These are phyloP conservation scores for Pempheris klunzingeri DNA, from an alignment of 2,797 vertebrate species.

Conservation along the genomic window DNA sequence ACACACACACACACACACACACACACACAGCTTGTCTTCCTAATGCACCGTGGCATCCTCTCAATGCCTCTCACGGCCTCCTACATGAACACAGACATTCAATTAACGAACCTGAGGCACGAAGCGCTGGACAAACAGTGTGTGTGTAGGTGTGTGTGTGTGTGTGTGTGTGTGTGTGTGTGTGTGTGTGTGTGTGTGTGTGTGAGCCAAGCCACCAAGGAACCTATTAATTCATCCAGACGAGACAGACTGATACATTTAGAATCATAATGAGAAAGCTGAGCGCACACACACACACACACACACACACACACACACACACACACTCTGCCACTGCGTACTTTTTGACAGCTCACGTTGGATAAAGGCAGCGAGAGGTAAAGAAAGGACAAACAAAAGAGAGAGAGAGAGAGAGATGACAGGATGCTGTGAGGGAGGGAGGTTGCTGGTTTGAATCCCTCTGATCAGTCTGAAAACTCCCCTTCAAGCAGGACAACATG, in stretches of 20 bases:
- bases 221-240: constrained; percentile 72
- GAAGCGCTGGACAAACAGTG: constrained; percentile 52
- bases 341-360: constrained; percentile 45
- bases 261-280: constrained; percentile 68
- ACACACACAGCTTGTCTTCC: constrained; percentile 57
- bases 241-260: constrained; percentile 63
- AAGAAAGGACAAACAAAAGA: neutral
- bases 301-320: neutral
- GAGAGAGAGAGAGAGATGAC: neutral
- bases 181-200: constrained; percentile 13
- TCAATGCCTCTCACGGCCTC: constrained; percentile 64
- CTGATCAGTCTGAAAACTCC: neutral
- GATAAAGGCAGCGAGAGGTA: constrained; percentile 16
- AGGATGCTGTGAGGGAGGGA: neutral
- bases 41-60: constrained; percentile 75
- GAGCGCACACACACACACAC: constrained; percentile 25
- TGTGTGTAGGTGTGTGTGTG: constrained; percentile 35
- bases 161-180: constrained; percentile 39
- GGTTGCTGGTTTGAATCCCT: constrained; percentile 2
- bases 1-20: constrained; percentile 27
- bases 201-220: constrained; percentile 44
- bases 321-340: neutral
- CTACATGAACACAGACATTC: constrained; percentile 76
- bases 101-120: constrained; percentile 68
- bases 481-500: too few species aligned